Evolutionary conservation across 2,888 invertebrate species (phyloP).

Genomic region (Agapostemon virescens): DNA sequence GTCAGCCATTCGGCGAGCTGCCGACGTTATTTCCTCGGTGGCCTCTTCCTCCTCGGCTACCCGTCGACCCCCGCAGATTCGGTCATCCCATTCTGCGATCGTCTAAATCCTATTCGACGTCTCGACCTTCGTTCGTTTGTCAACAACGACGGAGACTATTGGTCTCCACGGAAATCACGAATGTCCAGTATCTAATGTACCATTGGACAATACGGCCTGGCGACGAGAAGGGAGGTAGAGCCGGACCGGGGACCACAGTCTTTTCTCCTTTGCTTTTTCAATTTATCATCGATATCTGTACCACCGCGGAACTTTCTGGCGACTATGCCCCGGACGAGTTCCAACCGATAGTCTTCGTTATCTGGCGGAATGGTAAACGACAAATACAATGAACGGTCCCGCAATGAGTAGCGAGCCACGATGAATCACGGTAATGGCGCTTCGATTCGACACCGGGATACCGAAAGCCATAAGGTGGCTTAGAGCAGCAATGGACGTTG

Average conservation of each 20-base stretch:
- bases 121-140: slow-evolving; percentile 64
- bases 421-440: slow-evolving; percentile 1
- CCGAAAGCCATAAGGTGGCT: slow-evolving; percentile 7
- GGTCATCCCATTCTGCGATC: slow-evolving; percentile 62
- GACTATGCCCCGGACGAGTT: slow-evolving; percentile 11
- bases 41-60: slow-evolving; percentile 50
- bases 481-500: background rate
- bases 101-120: slow-evolving; percentile 69
- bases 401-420: background rate
- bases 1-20: slow-evolving; percentile 66
- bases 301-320: background rate
- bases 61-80: slow-evolving; percentile 18
- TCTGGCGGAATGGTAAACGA: slow-evolving; percentile 17
- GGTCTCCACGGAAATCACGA: slow-evolving; percentile 66
- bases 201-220: slow-evolving; percentile 38
- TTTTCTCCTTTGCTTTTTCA: slow-evolving; percentile 3
- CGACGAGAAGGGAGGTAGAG: background rate
- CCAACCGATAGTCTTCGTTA: background rate
- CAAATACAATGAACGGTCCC: background rate
- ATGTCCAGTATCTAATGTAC: slow-evolving; percentile 62
- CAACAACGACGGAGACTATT: slow-evolving; percentile 64
- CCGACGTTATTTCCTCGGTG: slow-evolving; percentile 69
- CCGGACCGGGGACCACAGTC: background rate
- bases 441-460: slow-evolving; percentile 4
- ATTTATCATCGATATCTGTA: slow-evolving; percentile 50